Evolutionary conservation across 2,797 vertebrate genomes (phyloP), one percentile per base, ranked within the genome.

Genomic region (Trachurus trachurus): DNA sequence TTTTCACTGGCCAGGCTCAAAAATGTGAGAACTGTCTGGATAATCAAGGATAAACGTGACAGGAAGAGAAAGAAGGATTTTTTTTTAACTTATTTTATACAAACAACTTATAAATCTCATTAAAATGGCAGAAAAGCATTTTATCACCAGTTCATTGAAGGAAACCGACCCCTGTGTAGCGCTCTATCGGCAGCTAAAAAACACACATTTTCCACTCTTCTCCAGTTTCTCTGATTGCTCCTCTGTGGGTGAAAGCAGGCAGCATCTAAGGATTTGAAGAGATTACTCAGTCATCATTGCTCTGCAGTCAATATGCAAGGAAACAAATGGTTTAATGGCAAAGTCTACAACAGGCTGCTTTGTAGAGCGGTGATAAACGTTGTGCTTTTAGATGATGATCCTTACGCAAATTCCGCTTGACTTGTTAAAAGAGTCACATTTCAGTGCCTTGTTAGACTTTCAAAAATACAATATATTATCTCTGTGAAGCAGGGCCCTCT

Each of bases 261-360:
- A 67, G 65, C 53, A 78, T 87, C 63, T 56, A 62, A 78, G 80
- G 81, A 80, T 85, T 85, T 72, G 13, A 6, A 71, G 76, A 74
- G 73, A 85, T 84, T 87, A 82, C 70, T 76, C 65, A n/a, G 45
- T 39, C 74, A 59, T 83, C 66, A 39, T 52, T 56, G 37, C 53
- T 64, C 47, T 40, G 1, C 42, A 54, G 74, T 71, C 76, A 74
- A 68, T 75, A 76, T 40, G 40, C 49, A 71, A 56, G 6, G 21
- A 71, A 71, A 52, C 56, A 22, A 70, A 84, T 29, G 54, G 47
- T 81, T 69, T 67, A 66, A 76, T 49, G 31, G 60, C 45, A 68
- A 80, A 73, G 50, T 26, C 66, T 39, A 49, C 42, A 42, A 31
- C 45, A 58, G n/a, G 47, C 50, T 61, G 53, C 65, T 53, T 54